phyloP scores from a whole-genome alignment of 2,797 vertebrate genomes.

The Synaphobranchus kaupii region DNA sequence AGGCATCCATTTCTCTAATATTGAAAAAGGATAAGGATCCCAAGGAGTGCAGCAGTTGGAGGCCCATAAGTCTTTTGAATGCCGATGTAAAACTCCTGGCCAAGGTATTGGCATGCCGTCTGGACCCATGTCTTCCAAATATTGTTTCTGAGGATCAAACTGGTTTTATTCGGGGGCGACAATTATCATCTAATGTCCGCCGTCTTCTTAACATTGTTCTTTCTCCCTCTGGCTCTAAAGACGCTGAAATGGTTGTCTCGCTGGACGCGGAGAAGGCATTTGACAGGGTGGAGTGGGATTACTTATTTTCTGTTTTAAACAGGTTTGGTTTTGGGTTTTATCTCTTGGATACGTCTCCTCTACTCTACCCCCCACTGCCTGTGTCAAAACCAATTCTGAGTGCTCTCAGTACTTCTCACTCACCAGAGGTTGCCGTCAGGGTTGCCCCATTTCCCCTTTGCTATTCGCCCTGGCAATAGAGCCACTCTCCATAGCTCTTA shows the following conservation, averaged over 20 bases:
- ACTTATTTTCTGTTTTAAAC: too few species aligned
- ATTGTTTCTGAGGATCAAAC: not conserved
- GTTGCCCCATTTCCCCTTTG: constrained; percentile 15
- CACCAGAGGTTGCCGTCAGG: constrained; percentile 3
- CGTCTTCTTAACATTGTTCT: constrained; percentile 5
- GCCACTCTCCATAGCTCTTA: constrained; percentile 17
- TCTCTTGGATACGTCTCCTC: constrained; percentile 15
- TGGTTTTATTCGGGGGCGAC: not conserved
- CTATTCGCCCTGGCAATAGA: constrained; percentile 7
- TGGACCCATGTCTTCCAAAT: not conserved
- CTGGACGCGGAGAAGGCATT: not conserved
- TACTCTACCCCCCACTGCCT: constrained; percentile 9
- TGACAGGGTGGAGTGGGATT: too few species aligned
- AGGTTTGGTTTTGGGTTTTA: constrained; percentile 27
- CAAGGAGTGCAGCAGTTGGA: too few species aligned
- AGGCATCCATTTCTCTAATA: not conserved
- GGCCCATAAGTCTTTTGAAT: not conserved
- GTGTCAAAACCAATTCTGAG: not conserved
- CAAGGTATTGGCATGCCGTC: constrained; percentile 1
- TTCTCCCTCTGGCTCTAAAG: not conserved
- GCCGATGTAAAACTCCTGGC: not conserved
- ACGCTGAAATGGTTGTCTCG: constrained; percentile 1
- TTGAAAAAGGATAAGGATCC: too few species aligned
- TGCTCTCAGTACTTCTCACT: constrained; percentile 13
- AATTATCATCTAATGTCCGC: constrained; percentile 6